Evolutionary conservation across 2,888 invertebrate species (phyloP).

Genomic region (Ornithoptera alexandrae): DNA sequence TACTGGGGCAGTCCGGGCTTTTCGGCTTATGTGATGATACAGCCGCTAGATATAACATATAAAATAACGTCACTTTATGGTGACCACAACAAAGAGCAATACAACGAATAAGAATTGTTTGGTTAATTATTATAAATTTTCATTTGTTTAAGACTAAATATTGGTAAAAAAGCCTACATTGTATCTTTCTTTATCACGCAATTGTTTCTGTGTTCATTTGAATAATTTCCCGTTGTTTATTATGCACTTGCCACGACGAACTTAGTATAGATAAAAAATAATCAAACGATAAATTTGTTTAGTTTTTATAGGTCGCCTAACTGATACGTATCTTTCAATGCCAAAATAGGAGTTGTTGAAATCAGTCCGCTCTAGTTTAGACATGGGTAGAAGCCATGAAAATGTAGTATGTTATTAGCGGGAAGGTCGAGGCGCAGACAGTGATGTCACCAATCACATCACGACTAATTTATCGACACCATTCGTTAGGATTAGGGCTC

Average conservation of each 20-base stretch:
- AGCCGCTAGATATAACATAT: too few species aligned
- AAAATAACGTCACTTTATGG: too few species aligned
- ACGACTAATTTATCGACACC: constrained; percentile 65
- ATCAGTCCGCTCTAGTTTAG: constrained; percentile 53
- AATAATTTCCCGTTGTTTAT: background rate
- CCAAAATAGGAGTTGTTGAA: constrained; percentile 56
- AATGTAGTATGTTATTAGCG: constrained; percentile 64
- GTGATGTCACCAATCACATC: constrained; percentile 72
- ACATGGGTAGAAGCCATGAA: constrained; percentile 50
- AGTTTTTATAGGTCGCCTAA: constrained; percentile 21
- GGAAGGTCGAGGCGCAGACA: constrained; percentile 63
- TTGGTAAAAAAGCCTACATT: background rate
- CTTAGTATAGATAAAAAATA: background rate
- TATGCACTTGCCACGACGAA: background rate
- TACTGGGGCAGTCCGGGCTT: too few species aligned
- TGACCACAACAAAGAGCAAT: too few species aligned
- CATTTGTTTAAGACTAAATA: too few species aligned
- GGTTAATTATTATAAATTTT: too few species aligned
- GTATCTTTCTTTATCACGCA: background rate
- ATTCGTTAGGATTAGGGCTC: constrained; percentile 62
- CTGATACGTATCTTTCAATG: constrained; percentile 39
- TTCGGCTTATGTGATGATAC: too few species aligned
- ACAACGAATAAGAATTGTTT: too few species aligned
- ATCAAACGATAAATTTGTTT: constrained; percentile 21
- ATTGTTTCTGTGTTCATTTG: background rate